phyloP scores from a whole-genome alignment of 2,113 vertebrate species.

The Dipodomys merriami region DNA sequence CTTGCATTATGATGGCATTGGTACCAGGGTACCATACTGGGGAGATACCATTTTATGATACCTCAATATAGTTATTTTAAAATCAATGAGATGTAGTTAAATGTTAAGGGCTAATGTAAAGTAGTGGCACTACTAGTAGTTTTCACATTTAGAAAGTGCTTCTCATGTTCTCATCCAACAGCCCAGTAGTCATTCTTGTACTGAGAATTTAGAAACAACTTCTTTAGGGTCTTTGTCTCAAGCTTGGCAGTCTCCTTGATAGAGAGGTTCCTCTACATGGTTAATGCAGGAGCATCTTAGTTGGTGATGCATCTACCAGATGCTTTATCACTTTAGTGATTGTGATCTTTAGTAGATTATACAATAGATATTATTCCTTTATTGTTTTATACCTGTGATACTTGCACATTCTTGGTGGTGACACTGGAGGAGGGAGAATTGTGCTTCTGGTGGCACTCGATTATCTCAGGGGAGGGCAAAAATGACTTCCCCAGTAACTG shows the following conservation, averaged over 20 bases:
- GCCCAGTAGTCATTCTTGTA: neutral
- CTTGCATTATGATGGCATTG: neutral
- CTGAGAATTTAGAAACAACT: neutral
- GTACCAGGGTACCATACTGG: neutral
- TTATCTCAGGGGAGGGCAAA: too few relatives aligned
- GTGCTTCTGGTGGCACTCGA: neutral
- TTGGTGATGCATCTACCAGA: neutral
- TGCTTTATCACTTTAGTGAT: neutral
- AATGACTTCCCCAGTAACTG: neutral
- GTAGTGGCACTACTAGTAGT: neutral
- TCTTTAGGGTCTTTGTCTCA: neutral
- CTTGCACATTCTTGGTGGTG: neutral
- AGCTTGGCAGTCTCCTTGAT: neutral
- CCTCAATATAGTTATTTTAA: neutral
- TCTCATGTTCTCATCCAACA: neutral
- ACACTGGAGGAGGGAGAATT: neutral
- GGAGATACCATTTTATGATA: neutral
- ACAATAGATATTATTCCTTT: neutral
- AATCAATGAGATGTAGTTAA: neutral
- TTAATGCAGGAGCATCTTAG: neutral
- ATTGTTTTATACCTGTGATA: neutral
- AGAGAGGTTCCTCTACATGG: neutral
- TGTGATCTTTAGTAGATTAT: neutral
- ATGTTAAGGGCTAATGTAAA: neutral
- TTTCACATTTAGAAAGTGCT: neutral